Percentiles rank a stretch among this genome's conserved stretches.
phyloP scores from a whole-genome alignment of 2,888 invertebrate genomes.

The Aphelenchoides bicaudatus region DNA sequence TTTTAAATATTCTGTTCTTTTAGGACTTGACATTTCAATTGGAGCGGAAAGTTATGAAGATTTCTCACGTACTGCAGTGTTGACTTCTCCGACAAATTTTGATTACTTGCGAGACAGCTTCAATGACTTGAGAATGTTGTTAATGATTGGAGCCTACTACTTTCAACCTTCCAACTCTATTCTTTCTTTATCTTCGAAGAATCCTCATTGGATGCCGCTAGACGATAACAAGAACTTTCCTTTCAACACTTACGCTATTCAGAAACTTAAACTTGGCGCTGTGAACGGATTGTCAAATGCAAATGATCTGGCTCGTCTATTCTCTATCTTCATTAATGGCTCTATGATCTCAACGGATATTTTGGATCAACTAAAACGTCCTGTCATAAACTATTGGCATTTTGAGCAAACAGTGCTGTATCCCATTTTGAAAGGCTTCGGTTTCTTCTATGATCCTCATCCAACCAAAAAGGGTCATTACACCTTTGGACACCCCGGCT shows the following conservation, averaged over 20 bases:
- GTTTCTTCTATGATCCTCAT: slow-evolving; percentile 55
- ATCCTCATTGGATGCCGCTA: slow-evolving; percentile 45
- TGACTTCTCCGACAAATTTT: slow-evolving; percentile 39
- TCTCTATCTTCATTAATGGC: slow-evolving; percentile 43
- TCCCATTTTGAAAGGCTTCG: slow-evolving; percentile 55
- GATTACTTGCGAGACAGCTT: slow-evolving; percentile 47
- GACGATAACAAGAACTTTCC: slow-evolving; percentile 41
- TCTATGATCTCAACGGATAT: slow-evolving; percentile 41
- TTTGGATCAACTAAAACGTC: slow-evolving; percentile 34
- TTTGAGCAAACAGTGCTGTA: slow-evolving; percentile 47
- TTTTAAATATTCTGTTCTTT: no score
- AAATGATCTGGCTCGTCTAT: slow-evolving; percentile 40
- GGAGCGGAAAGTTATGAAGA: slow-evolving; percentile 29
- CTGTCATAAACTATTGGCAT: slow-evolving; percentile 52
- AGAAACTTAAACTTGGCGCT: slow-evolving; percentile 41
- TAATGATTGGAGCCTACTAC: slow-evolving; percentile 38
- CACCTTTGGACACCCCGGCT: slow-evolving; percentile 56
- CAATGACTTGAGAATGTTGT: slow-evolving; percentile 42
- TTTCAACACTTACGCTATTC: slow-evolving; percentile 48
- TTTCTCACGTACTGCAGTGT: slow-evolving; percentile 33
- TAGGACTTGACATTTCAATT: slow-evolving; percentile 47
- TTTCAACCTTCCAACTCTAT: slow-evolving; percentile 39
- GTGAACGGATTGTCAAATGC: slow-evolving; percentile 48
- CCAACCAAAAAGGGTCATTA: slow-evolving; percentile 47
- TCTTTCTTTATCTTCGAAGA: slow-evolving; percentile 37